phyloP scores from a whole-genome alignment of 2,113 vertebrate species.

The Rhinolophus sinicus region DNA sequence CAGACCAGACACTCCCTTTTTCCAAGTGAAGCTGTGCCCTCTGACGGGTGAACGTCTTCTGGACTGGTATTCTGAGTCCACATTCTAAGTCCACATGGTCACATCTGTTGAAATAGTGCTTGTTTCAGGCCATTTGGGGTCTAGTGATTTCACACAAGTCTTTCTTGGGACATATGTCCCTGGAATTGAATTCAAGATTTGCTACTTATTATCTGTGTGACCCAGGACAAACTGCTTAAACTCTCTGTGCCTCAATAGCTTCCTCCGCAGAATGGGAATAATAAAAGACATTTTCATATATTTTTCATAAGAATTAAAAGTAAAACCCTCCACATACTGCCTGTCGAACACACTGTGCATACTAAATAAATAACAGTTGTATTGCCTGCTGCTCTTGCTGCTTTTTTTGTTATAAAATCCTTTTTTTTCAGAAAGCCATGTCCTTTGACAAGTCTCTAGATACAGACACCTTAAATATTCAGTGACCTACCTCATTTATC shows the following conservation, averaged over 20 bases:
- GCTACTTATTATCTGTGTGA: background rate
- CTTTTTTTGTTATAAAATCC: background rate
- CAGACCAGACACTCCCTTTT: background rate
- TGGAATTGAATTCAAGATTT: background rate
- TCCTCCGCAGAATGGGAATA: background rate
- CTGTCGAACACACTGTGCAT: too few species aligned
- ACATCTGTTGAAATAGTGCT: background rate
- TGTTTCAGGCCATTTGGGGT: background rate
- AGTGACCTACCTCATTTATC: background rate
- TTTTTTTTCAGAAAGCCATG: background rate
- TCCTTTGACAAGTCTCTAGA: background rate
- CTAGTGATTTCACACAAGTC: background rate
- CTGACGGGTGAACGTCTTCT: background rate
- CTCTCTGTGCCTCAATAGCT: background rate
- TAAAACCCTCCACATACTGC: background rate
- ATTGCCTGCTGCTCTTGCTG: background rate
- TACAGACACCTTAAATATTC: background rate
- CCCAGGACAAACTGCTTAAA: background rate
- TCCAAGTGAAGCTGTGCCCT: background rate
- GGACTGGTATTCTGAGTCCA: too few species aligned
- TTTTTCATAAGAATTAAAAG: background rate
- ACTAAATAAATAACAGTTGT: background rate
- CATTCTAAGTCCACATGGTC: rapidly evolving
- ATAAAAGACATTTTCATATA: background rate
- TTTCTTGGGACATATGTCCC: background rate